Evolutionary conservation across 2,797 vertebrate genomes (phyloP), one percentile per base, ranked within the genome.

Genomic region (Urocyon cinereoargenteus): DNA sequence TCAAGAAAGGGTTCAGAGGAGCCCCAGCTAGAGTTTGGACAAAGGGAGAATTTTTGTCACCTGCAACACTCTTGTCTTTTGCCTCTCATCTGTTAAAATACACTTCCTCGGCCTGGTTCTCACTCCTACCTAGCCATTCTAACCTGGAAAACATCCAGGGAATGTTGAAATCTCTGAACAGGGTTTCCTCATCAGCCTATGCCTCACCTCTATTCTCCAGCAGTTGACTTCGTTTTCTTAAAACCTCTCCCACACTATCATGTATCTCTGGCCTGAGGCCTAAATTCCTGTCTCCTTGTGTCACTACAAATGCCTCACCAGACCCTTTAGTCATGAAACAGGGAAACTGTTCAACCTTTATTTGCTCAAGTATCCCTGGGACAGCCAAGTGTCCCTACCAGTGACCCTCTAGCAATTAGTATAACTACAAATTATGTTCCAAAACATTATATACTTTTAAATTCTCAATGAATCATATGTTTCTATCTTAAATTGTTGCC

Each of bases 51-150:
- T 31, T 22, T 64, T 18, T 83, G 57, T 28, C 81, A 49, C 1
- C 15, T 0, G 1, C 24, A 13, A 1, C 2, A 24, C 6, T n/a
- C 21, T 62, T 75, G 2, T 6, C 3, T 4, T 61, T 83, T 79
- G 22, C 24, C 31, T 19, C 24, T 8, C 28, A 28, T 82, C 19
- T 82, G 8, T 16, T 86, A 22, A 91, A 88, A 84, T 36, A 53
- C 1, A 28, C 15, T 68, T 57, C 62, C 45, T 89, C 34, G 49
- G 19, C 18, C 24, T 55, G 4, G 4, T 26, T 18, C 4, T 64
- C 62, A 64, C 51, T 14, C 13, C n/a, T 13, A 6, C 34, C 34
- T 31, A 73, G 55, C 26, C 26, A 62, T 62, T 85, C 34, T 83
- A 61, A 72, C 6, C 84, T 64, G 53, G 13, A 70, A 90, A 87